Evolutionary conservation across 2,113 vertebrate genomes (phyloP).

Genomic region (Reinhardtius hippoglossoides): DNA sequence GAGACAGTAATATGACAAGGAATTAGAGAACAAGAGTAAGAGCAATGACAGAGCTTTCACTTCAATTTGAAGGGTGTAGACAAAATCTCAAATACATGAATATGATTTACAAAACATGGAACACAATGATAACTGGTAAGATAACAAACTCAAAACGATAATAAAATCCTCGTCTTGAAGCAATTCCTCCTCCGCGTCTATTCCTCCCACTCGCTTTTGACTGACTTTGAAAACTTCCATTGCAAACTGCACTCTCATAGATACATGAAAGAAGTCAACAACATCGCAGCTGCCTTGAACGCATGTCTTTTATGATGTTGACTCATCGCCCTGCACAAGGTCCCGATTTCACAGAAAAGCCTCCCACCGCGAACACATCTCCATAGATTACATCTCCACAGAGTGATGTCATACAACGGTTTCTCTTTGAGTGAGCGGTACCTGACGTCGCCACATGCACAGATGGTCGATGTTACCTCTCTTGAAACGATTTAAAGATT

Average conservation of each 20-base stretch:
- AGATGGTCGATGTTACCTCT: constrained; percentile 55
- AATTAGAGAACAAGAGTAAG: not conserved
- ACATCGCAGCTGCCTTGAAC: constrained; percentile 24
- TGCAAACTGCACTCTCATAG: not conserved
- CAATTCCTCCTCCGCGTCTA: constrained; percentile 15
- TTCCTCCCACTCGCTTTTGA: constrained; percentile 38
- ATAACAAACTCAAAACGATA: constrained; percentile 11
- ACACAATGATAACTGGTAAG: constrained; percentile 11
- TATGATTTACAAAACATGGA: not conserved
- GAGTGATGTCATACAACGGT: constrained; percentile 37
- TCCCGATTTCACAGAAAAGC: constrained; percentile 25
- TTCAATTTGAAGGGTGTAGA: not conserved
- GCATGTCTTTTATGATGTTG: constrained; percentile 42
- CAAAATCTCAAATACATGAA: not conserved
- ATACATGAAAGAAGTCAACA: constrained; percentile 42
- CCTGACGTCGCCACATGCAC: constrained; percentile 46
- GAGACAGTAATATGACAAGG: not conserved
- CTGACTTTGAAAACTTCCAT: constrained; percentile 36
- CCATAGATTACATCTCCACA: constrained; percentile 42
- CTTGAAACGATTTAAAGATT: constrained; percentile 51
- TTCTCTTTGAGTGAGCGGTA: constrained; percentile 12
- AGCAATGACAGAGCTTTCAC: not conserved
- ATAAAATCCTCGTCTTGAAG: constrained; percentile 26
- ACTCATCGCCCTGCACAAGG: constrained; percentile 3
- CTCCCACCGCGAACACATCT: constrained; percentile 23